Percentiles rank a stretch among this genome's conserved stretches.
Conservation (phyloP, 2,113 vertebrate species). For the Pituophis catenifer region DNA sequence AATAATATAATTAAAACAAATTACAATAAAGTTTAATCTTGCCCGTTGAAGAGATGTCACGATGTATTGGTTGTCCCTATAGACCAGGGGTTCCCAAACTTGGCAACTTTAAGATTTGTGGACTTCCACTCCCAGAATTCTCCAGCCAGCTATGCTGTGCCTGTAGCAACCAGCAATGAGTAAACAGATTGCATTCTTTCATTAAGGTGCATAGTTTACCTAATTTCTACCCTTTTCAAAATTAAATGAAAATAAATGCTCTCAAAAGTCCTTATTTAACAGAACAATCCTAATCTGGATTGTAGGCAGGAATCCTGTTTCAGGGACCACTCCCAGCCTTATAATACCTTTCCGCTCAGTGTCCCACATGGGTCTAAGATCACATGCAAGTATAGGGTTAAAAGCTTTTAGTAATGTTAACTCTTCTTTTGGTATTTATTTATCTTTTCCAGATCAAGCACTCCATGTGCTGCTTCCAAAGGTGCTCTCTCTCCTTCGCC, state of each 20-base stretch:
- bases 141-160: not conserved
- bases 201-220: not conserved
- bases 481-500: not conserved
- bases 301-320: not conserved
- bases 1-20: too few species aligned
- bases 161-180: not conserved
- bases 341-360: not conserved
- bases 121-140: too few species aligned
- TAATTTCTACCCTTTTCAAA: not conserved
- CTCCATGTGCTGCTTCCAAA: not conserved
- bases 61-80: not conserved
- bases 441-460: conserved; percentile 28
- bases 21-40: not conserved
- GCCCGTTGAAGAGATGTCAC: not conserved
- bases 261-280: not conserved
- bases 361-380: not conserved
- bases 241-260: not conserved
- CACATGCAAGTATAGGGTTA: not conserved
- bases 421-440: not conserved
- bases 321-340: not conserved
- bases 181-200: not conserved
- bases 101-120: too few species aligned
- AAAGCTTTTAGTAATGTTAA: not conserved
- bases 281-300: not conserved
- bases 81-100: not conserved